Conservation (phyloP, 2,113 vertebrate genomes). For the Ardeotis arabs region DNA sequence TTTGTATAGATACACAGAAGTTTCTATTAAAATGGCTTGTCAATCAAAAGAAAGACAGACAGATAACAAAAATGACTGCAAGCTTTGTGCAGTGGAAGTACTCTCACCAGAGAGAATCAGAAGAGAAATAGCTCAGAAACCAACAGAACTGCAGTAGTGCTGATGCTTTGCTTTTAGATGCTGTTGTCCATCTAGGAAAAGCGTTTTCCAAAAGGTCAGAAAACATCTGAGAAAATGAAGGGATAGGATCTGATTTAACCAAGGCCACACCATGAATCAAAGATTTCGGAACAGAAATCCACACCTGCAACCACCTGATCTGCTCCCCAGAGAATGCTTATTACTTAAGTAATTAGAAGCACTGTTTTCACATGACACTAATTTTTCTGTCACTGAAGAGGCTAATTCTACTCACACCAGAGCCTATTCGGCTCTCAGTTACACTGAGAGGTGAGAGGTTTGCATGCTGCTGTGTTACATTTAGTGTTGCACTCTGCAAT, state of each 20-base stretch:
- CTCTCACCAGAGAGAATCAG: not conserved
- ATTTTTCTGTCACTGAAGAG: not conserved
- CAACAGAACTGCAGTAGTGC: not conserved
- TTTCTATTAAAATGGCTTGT: not conserved
- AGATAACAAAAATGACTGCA: not conserved
- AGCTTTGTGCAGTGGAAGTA: not conserved
- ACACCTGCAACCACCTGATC: not conserved
- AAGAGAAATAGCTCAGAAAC: not conserved
- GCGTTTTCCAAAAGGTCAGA: not conserved
- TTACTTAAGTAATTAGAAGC: not conserved
- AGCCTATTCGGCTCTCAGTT: not conserved
- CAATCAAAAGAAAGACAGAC: not conserved
- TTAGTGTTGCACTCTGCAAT: not conserved
- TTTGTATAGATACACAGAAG: not conserved
- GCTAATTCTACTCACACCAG: not conserved
- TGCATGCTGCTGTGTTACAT: not conserved
- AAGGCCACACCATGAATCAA: not conserved
- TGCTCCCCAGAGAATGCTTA: not conserved
- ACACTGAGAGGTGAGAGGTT: not conserved
- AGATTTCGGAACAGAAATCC: not conserved
- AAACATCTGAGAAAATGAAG: not conserved
- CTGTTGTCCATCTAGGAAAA: not conserved
- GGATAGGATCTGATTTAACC: not conserved
- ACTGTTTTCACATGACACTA: not conserved
- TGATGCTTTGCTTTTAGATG: not conserved